phyloP scores from a whole-genome alignment of 2,888 invertebrate species.

The Ichneumon xanthorius region DNA sequence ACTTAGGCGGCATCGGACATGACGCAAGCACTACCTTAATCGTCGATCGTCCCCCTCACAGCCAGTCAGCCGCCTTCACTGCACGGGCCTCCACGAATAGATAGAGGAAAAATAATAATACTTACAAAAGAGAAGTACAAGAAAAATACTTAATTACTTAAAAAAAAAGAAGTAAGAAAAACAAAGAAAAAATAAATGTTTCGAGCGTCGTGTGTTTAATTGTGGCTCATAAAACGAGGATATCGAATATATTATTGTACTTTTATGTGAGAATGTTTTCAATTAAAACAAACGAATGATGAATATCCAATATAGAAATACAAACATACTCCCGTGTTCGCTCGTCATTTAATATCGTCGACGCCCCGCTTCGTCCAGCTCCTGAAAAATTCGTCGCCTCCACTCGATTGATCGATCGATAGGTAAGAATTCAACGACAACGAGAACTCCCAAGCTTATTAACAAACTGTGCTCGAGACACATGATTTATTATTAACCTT shows the following conservation, averaged over 20 bases:
- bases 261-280: conserved; percentile 66
- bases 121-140: not conserved
- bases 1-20: too few relatives aligned
- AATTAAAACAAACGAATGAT: conserved; percentile 63
- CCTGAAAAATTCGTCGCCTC: not conserved
- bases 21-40: not conserved
- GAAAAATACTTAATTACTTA: conserved; percentile 12
- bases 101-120: conserved; percentile 23
- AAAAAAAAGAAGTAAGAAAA: not conserved
- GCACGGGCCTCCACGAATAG: conserved; percentile 56
- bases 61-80: conserved; percentile 60
- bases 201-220: conserved; percentile 51
- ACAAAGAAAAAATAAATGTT: conserved; percentile 16
- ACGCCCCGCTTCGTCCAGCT: not conserved
- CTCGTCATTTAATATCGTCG: conserved; percentile 26
- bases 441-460: conserved; percentile 68
- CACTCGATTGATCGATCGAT: not conserved
- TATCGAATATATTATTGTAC: conserved; percentile 62
- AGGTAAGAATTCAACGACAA: not conserved
- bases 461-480: conserved; percentile 80
- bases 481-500: conserved; percentile 83
- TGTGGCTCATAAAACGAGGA: conserved; percentile 40
- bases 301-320: conserved; percentile 41
- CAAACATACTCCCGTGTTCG: conserved; percentile 8
- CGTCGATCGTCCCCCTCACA: conserved; percentile 28